These are phyloP conservation scores for Pseudomyrmex dendroicus DNA, from an alignment of 1,140 invertebrate genomes.

Conservation along the genomic window DNA sequence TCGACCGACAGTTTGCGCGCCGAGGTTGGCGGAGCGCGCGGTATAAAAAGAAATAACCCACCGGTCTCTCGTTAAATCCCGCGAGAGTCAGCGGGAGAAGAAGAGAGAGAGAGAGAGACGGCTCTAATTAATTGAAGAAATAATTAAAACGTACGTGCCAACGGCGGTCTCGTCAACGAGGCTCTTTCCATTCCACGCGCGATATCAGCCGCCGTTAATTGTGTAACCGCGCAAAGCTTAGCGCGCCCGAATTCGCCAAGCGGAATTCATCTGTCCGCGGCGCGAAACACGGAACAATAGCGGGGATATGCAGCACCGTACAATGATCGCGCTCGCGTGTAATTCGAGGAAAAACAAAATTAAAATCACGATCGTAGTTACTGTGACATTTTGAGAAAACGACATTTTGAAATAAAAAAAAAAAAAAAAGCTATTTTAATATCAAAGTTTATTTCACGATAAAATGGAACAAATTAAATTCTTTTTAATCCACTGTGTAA, in stretches of 20 bases:
- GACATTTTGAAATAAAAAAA: no score
- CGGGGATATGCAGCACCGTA: no score
- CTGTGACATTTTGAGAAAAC: no score
- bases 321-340: no score
- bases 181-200: background rate
- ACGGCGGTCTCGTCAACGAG: background rate
- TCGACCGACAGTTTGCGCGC: slow-evolving; percentile 50
- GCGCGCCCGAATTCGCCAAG: slow-evolving; percentile 12
- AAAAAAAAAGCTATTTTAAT: no score
- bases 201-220: slow-evolving; percentile 31
- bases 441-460: no score
- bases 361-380: no score
- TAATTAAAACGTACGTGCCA: slow-evolving; percentile 66
- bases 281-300: background rate
- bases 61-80: slow-evolving; percentile 48
- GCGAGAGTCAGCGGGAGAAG: background rate
- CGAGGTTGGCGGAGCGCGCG: background rate
- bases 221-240: background rate
- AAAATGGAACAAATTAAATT: no score
- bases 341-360: no score
- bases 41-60: slow-evolving; percentile 26
- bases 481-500: no score
- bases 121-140: slow-evolving; percentile 70
- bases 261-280: background rate
- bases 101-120: background rate